Base-by-base conservation (phyloP, 2,888 invertebrate genomes). In the Anarsia innoxiella region DNA sequence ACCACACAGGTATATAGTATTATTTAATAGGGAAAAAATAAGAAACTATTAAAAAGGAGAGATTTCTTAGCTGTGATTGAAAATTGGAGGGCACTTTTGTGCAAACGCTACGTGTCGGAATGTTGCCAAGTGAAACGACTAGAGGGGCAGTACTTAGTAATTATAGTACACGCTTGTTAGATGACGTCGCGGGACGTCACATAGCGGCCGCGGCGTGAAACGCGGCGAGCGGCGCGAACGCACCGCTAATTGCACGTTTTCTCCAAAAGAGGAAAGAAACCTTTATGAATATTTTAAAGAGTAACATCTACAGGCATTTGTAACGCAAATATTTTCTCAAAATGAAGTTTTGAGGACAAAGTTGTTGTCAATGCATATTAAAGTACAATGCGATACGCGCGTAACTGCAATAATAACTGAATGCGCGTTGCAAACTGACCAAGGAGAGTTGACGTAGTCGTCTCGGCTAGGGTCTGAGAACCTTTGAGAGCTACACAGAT, bases 41-140 rank as follows among this genome's bases (percentile, higher is more conserved):
- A 59, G 62, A 67, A n/a, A n/a, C n/a, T 69, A 68, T 57, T 70
- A 64, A 76, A 80, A 73, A 78, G 74, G 67, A 67, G 76, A 79
- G 76, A 79, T 73, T 70, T 67, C 70, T 74, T 80, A 83, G 84
- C 84, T 86, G 86, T 86, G 85, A 85, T 85, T 76, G 37, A 66
- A 70, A 66, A 59, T 65, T 51, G 71, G 53, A 53, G 53, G 52
- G 79, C 79, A 83, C 78, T 82, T 80, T 82, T 80, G 82, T 84
- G 78, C 77, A 40, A 53, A 53, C 49, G 69, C 66, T 70, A 66
- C 64, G 71, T n/a, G n/a, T 71, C 67, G 62, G 66, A 48, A 58
- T 57, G 58, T 45, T 40, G 53, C 50, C 52, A 52, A 32, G 23
- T 31, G 33, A 25, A 28, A 29, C 10, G 36, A 33, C 19, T 19